Evolutionary conservation across 2,797 vertebrate species (phyloP), one percentile per base, ranked within the genome.

Genomic region (Phyllotis vaccarum): DNA sequence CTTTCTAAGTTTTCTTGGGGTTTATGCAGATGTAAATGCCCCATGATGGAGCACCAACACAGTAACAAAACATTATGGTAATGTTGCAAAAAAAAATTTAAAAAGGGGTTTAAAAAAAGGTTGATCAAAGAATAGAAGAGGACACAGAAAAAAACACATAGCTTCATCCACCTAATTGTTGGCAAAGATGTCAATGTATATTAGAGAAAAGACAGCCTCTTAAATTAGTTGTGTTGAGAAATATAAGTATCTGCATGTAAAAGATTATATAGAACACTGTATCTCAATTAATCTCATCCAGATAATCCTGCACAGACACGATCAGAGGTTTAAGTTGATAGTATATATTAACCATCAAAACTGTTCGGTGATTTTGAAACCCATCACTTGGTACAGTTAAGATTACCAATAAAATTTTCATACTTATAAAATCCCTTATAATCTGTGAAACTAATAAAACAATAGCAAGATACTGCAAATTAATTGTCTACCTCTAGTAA

Each of bases 111-210:
- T n/a, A n/a, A 19, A 43, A 6, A n/a, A 21, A 74, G 1, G 37
- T 43, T 11, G 8, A 43, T 21, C 10, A 40, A 74, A 12, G 11
- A 43, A 43, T 5, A 43, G 37, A 43, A 43, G 10, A 40, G 40
- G 37, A 74, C 9, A 37, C 37, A 74, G 22, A 40, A 43, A 95
- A 97, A 80, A 62, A 1, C 94, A 97, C 94, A 96, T 96, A 98
- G 83, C 82, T 97, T 92, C 96, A 94, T 68, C 97, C 96, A 82
- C 43, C 95, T 93, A 90, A 93, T 56, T 92, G 76, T 16, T 46
- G 74, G 37, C 40, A 74, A 72, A 40, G 22, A 74, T 40, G 37
- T 24, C 70, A 74, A 74, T 5, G 43, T 43, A 43, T 43, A 22
- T 12, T 74, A 43, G 70, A 74, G 11, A 74, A 72, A 27, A 74